These are phyloP conservation scores for Achatina immaculata DNA, from an alignment of 1,140 invertebrate species.

Conservation along the genomic window DNA sequence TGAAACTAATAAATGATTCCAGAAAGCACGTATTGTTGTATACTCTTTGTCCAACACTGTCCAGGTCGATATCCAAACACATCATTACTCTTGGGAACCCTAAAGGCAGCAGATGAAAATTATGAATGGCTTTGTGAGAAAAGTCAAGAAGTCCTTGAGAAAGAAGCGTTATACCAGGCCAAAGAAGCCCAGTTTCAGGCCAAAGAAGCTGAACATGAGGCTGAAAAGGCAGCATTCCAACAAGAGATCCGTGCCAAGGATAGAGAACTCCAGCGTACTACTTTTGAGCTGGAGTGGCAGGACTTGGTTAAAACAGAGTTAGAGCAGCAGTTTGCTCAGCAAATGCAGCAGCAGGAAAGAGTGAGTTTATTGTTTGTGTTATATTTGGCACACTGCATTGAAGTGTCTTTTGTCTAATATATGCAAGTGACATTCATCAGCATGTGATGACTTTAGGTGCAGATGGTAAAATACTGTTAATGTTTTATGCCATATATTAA, in stretches of 20 bases:
- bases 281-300: conserved; percentile 20
- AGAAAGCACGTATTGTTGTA: too few relatives aligned
- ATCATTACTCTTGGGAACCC: conserved; percentile 39
- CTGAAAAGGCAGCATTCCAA: conserved; percentile 20
- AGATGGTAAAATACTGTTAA: too few relatives aligned
- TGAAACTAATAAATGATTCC: too few relatives aligned
- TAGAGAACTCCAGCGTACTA: conserved; percentile 23
- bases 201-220: conserved; percentile 1
- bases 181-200: conserved; percentile 15
- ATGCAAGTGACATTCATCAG: too few relatives aligned
- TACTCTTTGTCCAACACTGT: too few relatives aligned
- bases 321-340: conserved; percentile 34
- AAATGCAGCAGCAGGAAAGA: conserved; percentile 27
- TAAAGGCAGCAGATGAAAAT: conserved; percentile 43
- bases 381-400: too few relatives aligned
- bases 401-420: too few relatives aligned
- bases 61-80: conserved; percentile 42
- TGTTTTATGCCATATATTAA: too few relatives aligned
- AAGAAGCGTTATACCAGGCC: conserved; percentile 21
- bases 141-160: conserved; percentile 35
- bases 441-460: too few relatives aligned
- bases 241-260: conserved; percentile 24
- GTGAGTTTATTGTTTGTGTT: conserved; percentile 9
- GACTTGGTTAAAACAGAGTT: conserved; percentile 31
- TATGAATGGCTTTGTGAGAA: conserved; percentile 33